Evolutionary conservation across 2,888 invertebrate genomes (phyloP).

Genomic region (Balanococcus diminutus): DNA sequence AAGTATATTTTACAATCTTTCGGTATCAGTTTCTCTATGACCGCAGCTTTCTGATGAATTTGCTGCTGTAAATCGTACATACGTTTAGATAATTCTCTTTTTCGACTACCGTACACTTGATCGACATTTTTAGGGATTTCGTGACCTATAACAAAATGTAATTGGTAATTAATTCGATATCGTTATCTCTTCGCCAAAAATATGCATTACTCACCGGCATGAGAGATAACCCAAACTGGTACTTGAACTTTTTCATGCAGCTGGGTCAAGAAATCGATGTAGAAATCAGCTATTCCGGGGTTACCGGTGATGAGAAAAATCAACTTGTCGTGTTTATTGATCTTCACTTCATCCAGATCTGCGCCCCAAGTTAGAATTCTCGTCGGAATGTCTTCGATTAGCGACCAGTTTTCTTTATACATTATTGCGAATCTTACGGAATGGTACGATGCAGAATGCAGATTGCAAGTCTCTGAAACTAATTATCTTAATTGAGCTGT

Average conservation of each 20-base stretch:
- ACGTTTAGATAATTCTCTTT: neutral
- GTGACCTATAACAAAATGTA: conserved; percentile 54
- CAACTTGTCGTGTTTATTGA: conserved; percentile 3
- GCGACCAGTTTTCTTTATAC: conserved; percentile 45
- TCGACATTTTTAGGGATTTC: conserved; percentile 55
- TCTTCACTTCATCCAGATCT: conserved; percentile 33
- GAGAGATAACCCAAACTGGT: conserved; percentile 82
- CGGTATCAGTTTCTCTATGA: conserved; percentile 77
- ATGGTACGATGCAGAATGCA: no score
- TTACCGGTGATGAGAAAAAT: conserved; percentile 67
- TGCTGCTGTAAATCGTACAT: conserved; percentile 80
- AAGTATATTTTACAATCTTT: conserved; percentile 76
- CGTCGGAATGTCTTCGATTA: conserved; percentile 46
- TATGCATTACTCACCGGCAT: conserved; percentile 72
- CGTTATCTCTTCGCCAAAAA: neutral
- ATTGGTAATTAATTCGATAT: neutral
- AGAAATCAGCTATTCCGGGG: conserved; percentile 84
- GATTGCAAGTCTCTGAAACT: neutral
- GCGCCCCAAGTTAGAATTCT: conserved; percentile 48
- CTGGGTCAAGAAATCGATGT: conserved; percentile 73
- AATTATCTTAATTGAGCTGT: neutral
- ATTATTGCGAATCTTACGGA: neutral
- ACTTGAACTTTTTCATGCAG: conserved; percentile 69
- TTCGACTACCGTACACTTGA: neutral
- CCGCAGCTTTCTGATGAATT: conserved; percentile 75